phyloP scores from a whole-genome alignment of 2,113 vertebrate species.

The Lamprologus callipterus region DNA sequence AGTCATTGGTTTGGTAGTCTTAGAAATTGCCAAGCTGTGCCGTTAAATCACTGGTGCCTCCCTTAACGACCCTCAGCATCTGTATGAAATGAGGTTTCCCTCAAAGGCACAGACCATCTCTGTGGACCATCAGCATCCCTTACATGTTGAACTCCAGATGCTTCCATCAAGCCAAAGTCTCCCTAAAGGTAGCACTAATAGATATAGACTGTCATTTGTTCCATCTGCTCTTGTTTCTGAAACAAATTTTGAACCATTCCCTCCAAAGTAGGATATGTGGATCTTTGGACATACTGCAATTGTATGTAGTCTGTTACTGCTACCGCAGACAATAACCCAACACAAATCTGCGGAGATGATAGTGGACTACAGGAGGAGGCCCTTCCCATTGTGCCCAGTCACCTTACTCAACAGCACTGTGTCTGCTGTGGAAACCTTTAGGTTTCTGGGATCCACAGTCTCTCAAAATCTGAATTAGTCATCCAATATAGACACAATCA shows the following conservation, averaged over 20 bases:
- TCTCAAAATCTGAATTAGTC: not conserved
- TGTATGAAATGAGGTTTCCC: not conserved
- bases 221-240: not conserved
- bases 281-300: not conserved
- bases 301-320: not conserved
- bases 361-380: not conserved
- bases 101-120: not conserved
- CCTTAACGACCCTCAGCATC: not conserved
- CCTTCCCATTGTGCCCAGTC: not conserved
- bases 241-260: not conserved
- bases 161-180: not conserved
- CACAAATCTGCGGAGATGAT: not conserved
- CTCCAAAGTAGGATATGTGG: not conserved
- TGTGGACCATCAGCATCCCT: not conserved
- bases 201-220: not conserved
- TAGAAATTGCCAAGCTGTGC: not conserved
- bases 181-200: not conserved
- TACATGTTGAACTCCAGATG: not conserved
- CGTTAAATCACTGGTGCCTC: not conserved
- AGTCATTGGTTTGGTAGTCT: not conserved
- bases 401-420: not conserved
- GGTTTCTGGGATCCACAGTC: not conserved
- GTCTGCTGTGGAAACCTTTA: not conserved
- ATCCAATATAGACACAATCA: not conserved
- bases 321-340: not conserved